Conservation (phyloP, 1,140 invertebrate genomes). For the Brachionus sp. region DNA sequence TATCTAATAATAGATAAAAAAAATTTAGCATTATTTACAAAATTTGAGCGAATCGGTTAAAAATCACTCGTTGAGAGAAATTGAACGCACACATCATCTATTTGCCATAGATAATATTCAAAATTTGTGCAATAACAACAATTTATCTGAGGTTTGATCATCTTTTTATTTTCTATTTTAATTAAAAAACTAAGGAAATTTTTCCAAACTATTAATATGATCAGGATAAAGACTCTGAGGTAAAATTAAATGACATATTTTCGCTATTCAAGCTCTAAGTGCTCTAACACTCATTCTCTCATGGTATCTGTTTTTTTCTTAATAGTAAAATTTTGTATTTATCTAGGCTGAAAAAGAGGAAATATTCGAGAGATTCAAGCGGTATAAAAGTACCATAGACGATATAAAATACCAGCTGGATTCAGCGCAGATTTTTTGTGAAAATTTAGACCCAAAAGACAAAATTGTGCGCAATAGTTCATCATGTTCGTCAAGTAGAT, state of each 20-base stretch:
- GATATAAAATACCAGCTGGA: conserved; percentile 13
- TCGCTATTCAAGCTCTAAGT: not conserved
- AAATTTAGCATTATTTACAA: conserved; percentile 16
- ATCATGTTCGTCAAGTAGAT: conserved; percentile 17
- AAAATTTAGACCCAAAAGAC: not conserved
- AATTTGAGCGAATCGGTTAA: conserved; percentile 17
- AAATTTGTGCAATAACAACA: conserved; percentile 11
- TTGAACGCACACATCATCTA: conserved; percentile 36
- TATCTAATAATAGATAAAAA: not conserved
- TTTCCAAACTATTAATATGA: not conserved
- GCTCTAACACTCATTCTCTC: not conserved
- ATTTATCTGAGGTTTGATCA: conserved; percentile 14
- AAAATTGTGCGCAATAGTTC: conserved; percentile 7
- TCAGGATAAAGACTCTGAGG: not conserved
- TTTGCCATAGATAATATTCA: conserved; percentile 35
- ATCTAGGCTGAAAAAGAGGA: conserved; percentile 1
- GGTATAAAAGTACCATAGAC: conserved; percentile 21
- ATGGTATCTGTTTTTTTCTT: not conserved
- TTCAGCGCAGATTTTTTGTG: not conserved
- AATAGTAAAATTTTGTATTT: not conserved
- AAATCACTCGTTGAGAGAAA: conserved; percentile 33
- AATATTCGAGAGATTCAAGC: not conserved
- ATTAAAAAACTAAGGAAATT: not conserved
- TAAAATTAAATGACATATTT: not conserved
- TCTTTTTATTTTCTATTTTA: not conserved